A percentile compares a stretch with the other conserved stretches of the same genome.
Conservation (phyloP, 2,113 vertebrate species). For the Lipophrys pholis region DNA sequence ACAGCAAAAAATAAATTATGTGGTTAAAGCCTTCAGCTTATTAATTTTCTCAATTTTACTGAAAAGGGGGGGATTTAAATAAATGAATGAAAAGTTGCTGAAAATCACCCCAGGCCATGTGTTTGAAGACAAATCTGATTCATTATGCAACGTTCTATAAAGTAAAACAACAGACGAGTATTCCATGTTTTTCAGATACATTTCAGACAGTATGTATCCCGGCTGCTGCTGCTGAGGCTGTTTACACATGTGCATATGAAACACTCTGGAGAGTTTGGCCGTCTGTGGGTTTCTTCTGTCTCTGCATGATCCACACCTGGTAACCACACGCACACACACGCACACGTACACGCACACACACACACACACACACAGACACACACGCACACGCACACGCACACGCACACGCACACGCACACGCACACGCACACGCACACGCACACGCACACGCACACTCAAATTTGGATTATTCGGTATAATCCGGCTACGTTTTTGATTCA, state of each 20-base stretch:
- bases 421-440: background rate
- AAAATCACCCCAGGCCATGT: background rate
- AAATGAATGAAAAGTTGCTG: background rate
- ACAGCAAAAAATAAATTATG: background rate
- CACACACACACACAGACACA: background rate
- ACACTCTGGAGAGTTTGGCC: slow-evolving; percentile 61
- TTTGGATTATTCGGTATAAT: too few relatives aligned
- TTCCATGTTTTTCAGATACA: slow-evolving; percentile 10
- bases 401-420: background rate
- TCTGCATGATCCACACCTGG: slow-evolving; percentile 60
- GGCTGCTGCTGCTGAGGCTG: slow-evolving; percentile 36
- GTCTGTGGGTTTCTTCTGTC: slow-evolving; percentile 59
- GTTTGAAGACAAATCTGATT: slow-evolving; percentile 1
- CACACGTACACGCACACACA: background rate
- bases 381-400: background rate
- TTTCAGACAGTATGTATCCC: background rate
- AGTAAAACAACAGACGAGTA: background rate
- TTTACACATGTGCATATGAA: slow-evolving; percentile 64
- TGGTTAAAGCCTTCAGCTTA: background rate
- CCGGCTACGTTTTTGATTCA: too few relatives aligned
- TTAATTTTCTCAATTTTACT: background rate
- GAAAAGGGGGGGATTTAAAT: background rate
- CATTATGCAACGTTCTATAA: background rate
- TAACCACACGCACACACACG: slow-evolving; percentile 11
- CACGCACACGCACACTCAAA: background rate